Percentiles rank a stretch among this genome's conserved stretches.
These are phyloP conservation scores for Triplophysa bombifrons DNA, from an alignment of 2,797 vertebrate species.

Conservation along the genomic window DNA sequence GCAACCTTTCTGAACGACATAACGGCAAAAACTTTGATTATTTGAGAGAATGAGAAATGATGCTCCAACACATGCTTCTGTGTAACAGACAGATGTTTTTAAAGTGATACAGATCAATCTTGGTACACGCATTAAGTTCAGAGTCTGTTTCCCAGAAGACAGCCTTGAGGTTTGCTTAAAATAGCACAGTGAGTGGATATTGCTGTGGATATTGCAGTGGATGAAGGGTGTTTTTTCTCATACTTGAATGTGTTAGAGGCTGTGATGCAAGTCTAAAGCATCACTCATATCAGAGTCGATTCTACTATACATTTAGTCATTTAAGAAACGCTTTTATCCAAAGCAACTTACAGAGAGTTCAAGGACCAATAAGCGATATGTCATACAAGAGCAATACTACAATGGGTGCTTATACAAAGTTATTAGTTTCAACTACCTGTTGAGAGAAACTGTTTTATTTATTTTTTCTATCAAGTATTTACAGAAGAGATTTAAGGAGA, in stretches of 20 bases:
- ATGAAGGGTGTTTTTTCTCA: neutral
- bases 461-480: too few species aligned
- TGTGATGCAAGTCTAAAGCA: neutral
- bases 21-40: neutral
- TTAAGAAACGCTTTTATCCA: too few species aligned
- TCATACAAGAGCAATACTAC: too few species aligned
- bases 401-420: too few species aligned
- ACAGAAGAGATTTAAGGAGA: too few species aligned
- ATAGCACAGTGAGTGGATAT: slow-evolving; percentile 1
- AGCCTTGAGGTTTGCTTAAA: slow-evolving; percentile 18
- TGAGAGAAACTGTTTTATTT: too few species aligned
- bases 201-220: neutral
- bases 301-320: slow-evolving; percentile 8
- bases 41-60: neutral
- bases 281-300: slow-evolving; percentile 29
- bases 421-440: too few species aligned
- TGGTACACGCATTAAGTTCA: neutral
- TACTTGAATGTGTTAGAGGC: neutral
- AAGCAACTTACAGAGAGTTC: too few species aligned
- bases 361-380: too few species aligned
- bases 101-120: neutral
- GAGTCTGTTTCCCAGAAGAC: neutral
- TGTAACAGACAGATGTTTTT: neutral
- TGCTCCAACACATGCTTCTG: neutral
- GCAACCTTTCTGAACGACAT: neutral